phyloP scores from a whole-genome alignment of 1,140 invertebrate genomes.

The Brachionus plicatilis region DNA sequence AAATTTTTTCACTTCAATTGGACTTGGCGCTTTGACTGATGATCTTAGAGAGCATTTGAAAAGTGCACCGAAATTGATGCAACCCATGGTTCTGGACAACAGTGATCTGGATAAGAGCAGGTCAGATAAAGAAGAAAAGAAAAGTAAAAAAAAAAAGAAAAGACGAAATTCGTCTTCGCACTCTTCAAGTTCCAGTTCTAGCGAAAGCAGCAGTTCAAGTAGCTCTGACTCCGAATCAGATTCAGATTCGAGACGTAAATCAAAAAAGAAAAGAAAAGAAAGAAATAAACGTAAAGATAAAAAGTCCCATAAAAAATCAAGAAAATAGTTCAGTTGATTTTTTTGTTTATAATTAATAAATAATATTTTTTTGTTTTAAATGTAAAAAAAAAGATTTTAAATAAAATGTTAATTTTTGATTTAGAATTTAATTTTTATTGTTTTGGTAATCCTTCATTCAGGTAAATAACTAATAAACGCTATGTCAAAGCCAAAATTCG shows the following conservation, averaged over 20 bases:
- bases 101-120: slow-evolving; percentile 5
- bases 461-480: too few species aligned
- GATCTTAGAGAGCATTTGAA: slow-evolving; percentile 25
- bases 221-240: neutral
- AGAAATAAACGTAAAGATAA: neutral
- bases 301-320: slow-evolving; percentile 6
- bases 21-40: slow-evolving; percentile 84
- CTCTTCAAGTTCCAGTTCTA: neutral
- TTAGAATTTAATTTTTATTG: neutral
- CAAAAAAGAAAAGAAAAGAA: neutral
- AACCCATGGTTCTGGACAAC: slow-evolving; percentile 24
- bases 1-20: slow-evolving; percentile 98
- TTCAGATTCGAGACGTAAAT: neutral
- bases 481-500: too few species aligned
- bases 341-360: neutral
- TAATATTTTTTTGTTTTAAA: neutral
- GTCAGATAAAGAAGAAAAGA: slow-evolving; percentile 3
- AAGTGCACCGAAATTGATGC: slow-evolving; percentile 31
- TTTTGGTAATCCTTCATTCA: neutral
- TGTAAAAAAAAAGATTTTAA: neutral
- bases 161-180: neutral
- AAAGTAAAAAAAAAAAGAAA: neutral
- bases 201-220: neutral
- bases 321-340: neutral
- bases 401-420: neutral